These are phyloP conservation scores for Drosophila lutescens DNA, from an alignment of 2,888 invertebrate genomes.

Conservation along the genomic window DNA sequence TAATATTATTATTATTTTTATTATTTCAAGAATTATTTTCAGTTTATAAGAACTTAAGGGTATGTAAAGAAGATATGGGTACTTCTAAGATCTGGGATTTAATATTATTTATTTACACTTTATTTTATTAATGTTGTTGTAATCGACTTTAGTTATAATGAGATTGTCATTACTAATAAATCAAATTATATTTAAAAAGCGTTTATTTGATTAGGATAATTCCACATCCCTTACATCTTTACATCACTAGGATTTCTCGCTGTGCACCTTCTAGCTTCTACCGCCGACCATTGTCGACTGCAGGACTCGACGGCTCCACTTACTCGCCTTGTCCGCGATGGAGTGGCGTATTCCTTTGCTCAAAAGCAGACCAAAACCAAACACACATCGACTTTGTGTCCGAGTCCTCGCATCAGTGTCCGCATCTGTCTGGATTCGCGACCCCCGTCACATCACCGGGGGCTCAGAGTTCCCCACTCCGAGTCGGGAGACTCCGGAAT, in stretches of 20 bases:
- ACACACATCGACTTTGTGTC: conserved; percentile 60
- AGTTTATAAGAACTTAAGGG: too few species aligned
- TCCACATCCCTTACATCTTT: too few species aligned
- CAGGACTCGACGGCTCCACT: conserved; percentile 36
- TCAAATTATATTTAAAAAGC: too few species aligned
- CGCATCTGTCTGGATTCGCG: conserved; percentile 55
- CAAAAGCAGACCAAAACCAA: conserved; percentile 49
- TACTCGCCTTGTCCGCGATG: conserved; percentile 27
- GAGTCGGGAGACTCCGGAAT: not conserved
- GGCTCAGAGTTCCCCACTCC: conserved; percentile 3
- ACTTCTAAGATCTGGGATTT: too few species aligned
- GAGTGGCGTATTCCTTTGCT: conserved; percentile 55
- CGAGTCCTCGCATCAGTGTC: conserved; percentile 50
- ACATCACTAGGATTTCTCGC: not conserved
- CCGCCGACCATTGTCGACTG: conserved; percentile 41
- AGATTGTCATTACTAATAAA: too few species aligned
- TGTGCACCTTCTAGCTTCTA: conserved; percentile 26
- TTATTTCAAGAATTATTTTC: too few species aligned
- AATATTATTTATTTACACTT: too few species aligned
- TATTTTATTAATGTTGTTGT: too few species aligned
- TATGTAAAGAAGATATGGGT: too few species aligned
- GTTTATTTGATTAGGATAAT: too few species aligned
- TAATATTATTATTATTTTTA: too few species aligned
- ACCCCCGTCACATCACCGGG: conserved; percentile 40
- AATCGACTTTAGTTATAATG: too few species aligned